Conservation (phyloP, 2,797 vertebrate species). For the Buphagus erythrorhynchus region DNA sequence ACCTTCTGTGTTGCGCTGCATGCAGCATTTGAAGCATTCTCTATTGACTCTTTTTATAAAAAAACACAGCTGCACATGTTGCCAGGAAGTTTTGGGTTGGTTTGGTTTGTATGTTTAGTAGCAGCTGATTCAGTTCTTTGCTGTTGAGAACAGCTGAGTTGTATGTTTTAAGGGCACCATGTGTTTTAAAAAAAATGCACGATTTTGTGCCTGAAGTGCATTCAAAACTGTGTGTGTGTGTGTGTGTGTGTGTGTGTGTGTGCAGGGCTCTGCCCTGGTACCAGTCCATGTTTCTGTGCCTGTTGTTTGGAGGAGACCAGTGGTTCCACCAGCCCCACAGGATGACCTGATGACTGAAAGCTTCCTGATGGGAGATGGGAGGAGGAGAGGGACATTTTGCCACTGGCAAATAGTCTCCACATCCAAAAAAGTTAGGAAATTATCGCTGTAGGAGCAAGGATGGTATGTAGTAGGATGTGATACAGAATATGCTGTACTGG, state of each 20-base stretch:
- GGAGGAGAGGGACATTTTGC: not conserved
- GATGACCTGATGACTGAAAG: not conserved
- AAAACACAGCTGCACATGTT: not conserved
- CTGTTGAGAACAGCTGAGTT: not conserved
- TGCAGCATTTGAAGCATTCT: not conserved
- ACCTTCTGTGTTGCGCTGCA: not conserved
- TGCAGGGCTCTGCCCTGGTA: not conserved
- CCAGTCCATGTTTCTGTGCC: not conserved
- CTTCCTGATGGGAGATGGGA: not conserved
- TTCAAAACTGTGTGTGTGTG: not conserved
- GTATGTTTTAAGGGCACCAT: not conserved
- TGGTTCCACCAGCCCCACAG: not conserved
- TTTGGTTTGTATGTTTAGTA: not conserved
- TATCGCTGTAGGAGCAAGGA: not conserved
- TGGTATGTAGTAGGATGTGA: not conserved
- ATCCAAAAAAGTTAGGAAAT: not conserved
- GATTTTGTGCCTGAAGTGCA: not conserved
- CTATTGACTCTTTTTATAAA: not conserved
- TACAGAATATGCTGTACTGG: not conserved
- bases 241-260: rapidly evolving
- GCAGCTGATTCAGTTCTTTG: not conserved
- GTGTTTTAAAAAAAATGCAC: not conserved
- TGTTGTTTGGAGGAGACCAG: rapidly evolving
- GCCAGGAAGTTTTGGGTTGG: not conserved
- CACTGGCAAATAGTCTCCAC: not conserved